Base-by-base conservation (phyloP, 2,888 invertebrate genomes). In the Caenorhabditis drosophilae region DNA sequence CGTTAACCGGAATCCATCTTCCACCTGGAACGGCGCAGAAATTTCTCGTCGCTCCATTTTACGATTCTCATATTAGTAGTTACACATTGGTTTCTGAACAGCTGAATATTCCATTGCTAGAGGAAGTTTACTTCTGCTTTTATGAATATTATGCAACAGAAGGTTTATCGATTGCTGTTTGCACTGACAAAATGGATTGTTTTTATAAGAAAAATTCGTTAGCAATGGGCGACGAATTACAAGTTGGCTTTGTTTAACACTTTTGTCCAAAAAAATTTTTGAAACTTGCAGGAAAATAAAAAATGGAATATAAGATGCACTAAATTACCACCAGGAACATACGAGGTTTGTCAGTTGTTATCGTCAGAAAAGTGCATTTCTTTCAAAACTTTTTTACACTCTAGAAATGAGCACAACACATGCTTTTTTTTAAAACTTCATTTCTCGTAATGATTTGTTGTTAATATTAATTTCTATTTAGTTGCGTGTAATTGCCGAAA, bases 101-200 rank as follows among this genome's bases (percentile, higher is more conserved):
- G 0, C 36, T 74, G 18, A 67, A 57, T 15, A 45, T 74, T 50
- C 64, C 67, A 16, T 51, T 66, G 7, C 34, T 70, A 6, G 63
- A 72, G 52, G 74, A 76, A 41, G 73, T 76, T 2, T 77, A 62
- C 44, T 77, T 77, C 66, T 77, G 77, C 42, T 77, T 77, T 57
- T 76, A 77, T 64, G 77, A 77, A 46, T 75, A 72, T 46, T 68
- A 70, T 53, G 72, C 75, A 0, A 74, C 77, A 0, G 61, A 73
- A 12, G 73, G 74, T 1, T 61, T 77, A 2, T 64, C 70, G 0
- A 56, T 77, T 11, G 52, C 66, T 1, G 55, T 77, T 34, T 77
- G 77, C 55, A 73, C 77, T 7, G 75, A 76, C 31, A 71, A 70
- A 48, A 69, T 68, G 67, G 75, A 76, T 23, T 77, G 77, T 51